Conservation (phyloP, 2,797 vertebrate species). For the Alexandromys oeconomus region DNA sequence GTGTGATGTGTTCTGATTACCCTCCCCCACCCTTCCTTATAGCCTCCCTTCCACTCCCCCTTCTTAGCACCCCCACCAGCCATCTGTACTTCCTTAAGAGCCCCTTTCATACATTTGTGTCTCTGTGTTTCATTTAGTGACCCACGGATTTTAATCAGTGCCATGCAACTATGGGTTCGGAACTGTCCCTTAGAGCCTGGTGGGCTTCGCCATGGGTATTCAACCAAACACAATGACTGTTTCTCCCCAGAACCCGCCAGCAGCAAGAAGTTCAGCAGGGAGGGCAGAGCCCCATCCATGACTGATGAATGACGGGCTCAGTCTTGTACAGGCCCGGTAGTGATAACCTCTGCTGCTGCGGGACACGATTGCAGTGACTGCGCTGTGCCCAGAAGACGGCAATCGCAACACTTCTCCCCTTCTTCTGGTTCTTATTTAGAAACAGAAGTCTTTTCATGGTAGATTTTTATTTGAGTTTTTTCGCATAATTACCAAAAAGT, state of each 20-base stretch:
- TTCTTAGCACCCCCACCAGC: no score
- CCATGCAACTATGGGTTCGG: not conserved
- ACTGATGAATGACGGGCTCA: not conserved
- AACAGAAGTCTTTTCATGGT: constrained; percentile 58
- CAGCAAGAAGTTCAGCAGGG: not conserved
- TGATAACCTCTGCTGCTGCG: not conserved
- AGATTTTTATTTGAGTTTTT: constrained; percentile 51
- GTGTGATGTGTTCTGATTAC: not conserved
- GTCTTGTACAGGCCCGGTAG: not conserved
- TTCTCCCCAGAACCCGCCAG: not conserved
- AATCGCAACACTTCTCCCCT: not conserved
- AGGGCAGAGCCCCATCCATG: not conserved
- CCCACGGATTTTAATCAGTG: not conserved
- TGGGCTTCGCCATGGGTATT: no score
- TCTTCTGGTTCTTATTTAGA: not conserved
- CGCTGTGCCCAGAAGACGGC: not conserved
- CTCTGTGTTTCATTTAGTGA: not conserved
- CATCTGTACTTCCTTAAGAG: not conserved
- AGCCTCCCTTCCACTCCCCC: no score
- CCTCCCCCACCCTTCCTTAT: not conserved
- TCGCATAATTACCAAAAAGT: constrained; percentile 53
- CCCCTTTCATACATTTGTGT: not conserved
- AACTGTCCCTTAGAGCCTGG: not conserved
- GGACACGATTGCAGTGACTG: not conserved
- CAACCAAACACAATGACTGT: not conserved